These are phyloP conservation scores for Oligia latruncula DNA, from an alignment of 2,888 invertebrate genomes.

Conservation along the genomic window DNA sequence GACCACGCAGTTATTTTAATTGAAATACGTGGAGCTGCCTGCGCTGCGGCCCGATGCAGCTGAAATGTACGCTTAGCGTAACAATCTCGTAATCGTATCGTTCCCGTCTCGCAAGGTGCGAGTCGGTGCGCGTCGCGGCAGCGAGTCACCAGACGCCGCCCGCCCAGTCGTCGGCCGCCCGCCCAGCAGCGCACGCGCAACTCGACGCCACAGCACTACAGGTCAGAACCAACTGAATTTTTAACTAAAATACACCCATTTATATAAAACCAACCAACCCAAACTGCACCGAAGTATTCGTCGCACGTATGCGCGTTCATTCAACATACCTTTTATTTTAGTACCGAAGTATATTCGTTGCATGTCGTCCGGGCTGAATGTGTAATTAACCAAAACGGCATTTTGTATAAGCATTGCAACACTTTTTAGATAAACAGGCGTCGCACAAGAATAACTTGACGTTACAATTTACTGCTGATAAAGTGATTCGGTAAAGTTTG, in stretches of 20 bases:
- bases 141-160: constrained; percentile 79
- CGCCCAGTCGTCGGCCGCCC: constrained; percentile 88
- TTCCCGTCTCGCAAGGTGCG: constrained; percentile 58
- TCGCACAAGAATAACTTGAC: constrained; percentile 71
- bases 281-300: constrained; percentile 9
- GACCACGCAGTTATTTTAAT: neutral
- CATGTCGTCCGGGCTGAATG: constrained; percentile 71
- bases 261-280: constrained; percentile 20
- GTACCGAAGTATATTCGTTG: constrained; percentile 70
- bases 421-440: constrained; percentile 72
- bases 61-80: neutral
- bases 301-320: constrained; percentile 24
- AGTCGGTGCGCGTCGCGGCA: constrained; percentile 56
- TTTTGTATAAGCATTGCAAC: constrained; percentile 76
- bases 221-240: constrained; percentile 76
- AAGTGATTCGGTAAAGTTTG: constrained; percentile 41
- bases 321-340: constrained; percentile 68
- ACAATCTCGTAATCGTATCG: constrained; percentile 61
- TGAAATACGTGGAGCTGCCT: neutral
- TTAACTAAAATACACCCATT: constrained; percentile 61
- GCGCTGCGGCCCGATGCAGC: neutral
- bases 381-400: constrained; percentile 81
- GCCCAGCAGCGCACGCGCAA: constrained; percentile 82
- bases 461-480: constrained; percentile 52
- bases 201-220: constrained; percentile 68